phyloP scores from a whole-genome alignment of 1,140 invertebrate genomes.

The Parapsyche elsis region DNA sequence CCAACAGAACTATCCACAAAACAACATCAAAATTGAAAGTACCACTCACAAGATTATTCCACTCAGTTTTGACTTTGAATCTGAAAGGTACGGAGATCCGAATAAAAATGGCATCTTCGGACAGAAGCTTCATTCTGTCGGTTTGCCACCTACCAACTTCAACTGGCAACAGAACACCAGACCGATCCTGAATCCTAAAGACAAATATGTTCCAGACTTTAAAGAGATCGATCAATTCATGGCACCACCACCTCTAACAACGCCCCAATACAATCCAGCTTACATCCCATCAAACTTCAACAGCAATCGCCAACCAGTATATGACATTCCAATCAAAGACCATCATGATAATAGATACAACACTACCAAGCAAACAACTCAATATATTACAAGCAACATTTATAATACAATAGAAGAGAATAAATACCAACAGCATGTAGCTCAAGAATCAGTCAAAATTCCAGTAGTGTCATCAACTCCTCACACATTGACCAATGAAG shows the following conservation, averaged over 20 bases:
- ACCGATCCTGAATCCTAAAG: conserved; percentile 61
- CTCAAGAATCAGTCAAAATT: conserved; percentile 64
- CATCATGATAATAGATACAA: conserved; percentile 55
- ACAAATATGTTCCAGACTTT: conserved; percentile 51
- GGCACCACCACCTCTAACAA: conserved; percentile 55
- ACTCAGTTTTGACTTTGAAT: conserved; percentile 60
- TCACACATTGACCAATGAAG: conserved; percentile 47
- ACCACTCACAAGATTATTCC: conserved; percentile 65
- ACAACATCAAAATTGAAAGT: conserved; percentile 58
- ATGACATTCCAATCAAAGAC: conserved; percentile 64
- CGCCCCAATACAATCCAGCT: conserved; percentile 59
- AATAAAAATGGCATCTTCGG: conserved; percentile 59
- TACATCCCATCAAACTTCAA: conserved; percentile 61
- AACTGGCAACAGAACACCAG: conserved; percentile 56
- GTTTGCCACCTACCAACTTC: conserved; percentile 59
- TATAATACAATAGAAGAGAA: conserved; percentile 43
- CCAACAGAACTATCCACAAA: conserved; percentile 5
- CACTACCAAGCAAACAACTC: conserved; percentile 35
- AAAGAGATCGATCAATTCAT: conserved; percentile 43
- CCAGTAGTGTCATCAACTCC: conserved; percentile 59
- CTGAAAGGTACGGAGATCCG: conserved; percentile 53
- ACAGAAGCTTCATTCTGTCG: conserved; percentile 62
- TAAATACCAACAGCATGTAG: conserved; percentile 59
- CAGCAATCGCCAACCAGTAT: conserved; percentile 61
- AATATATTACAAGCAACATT: conserved; percentile 34